phyloP scores from a whole-genome alignment of 2,888 invertebrate species.

The Neocrepidodera transversa region DNA sequence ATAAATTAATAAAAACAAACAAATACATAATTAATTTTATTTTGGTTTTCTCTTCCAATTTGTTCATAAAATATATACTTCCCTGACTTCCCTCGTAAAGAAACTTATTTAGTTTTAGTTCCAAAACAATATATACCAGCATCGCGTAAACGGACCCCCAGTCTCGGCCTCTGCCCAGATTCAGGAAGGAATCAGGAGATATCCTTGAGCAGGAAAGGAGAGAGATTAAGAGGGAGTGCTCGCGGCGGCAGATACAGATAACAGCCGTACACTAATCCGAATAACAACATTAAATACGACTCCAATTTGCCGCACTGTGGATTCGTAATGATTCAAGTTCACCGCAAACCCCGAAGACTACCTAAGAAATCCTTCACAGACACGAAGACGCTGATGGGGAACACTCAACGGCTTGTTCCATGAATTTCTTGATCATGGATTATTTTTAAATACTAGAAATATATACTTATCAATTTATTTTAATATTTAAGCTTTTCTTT shows the following conservation, averaged over 20 bases:
- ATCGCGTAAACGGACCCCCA: conserved; percentile 11
- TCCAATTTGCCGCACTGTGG: conserved; percentile 65
- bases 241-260: conserved; percentile 60
- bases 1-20: no score
- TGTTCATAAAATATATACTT: no score
- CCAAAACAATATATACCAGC: conserved; percentile 3
- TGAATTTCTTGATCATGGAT: background rate
- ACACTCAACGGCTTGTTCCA: background rate
- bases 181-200: conserved; percentile 32
- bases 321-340: conserved; percentile 59
- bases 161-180: conserved; percentile 20
- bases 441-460: conserved; percentile 1
- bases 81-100: background rate
- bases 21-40: no score
- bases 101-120: background rate
- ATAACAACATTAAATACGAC: conserved; percentile 65
- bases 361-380: conserved; percentile 48
- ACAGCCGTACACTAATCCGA: conserved; percentile 60
- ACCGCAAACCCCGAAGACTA: conserved; percentile 54
- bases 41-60: no score
- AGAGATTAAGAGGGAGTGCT: conserved; percentile 58
- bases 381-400: conserved; percentile 10
- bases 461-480: no score
- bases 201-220: conserved; percentile 40
- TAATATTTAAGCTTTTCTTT: no score